Base-by-base conservation (phyloP, 2,888 invertebrate genomes). In the Tenthredo amoena region DNA sequence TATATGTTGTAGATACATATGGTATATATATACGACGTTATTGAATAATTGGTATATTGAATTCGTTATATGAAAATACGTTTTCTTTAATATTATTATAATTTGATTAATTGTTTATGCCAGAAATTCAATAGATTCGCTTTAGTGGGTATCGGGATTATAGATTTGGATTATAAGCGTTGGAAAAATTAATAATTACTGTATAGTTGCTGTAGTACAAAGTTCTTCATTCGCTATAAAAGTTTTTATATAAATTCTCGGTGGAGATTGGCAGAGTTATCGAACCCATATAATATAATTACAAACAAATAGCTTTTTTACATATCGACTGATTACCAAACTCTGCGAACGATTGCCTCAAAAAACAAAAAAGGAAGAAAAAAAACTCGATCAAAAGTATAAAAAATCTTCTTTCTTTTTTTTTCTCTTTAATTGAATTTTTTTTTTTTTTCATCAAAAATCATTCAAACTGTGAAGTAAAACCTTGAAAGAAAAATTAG, bases 161-260 rank as follows among this genome's bases (percentile, higher is more conserved):
- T 74, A 43, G 72, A 74, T 71, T 43, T 74, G 72, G 72, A 74
- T 74, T 21, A 43, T 40, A 74, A 43, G 72, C 72, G 15, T 71
- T 18, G 37, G 37, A 18, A 37, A 34, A 34, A 31, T 68, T 31
- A 31, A 68, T 31, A 12, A 55, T n/a, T n/a, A n/a, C 55, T 55
- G n/a, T 55, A 55, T 55, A 55, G 55, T 7, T 55, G 55, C 55
- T 55, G 55, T 55, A 55, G 6, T n/a, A 47, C 15, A 55, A n/a
- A 55, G n/a, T 55, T 55, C n/a, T 71, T 71, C 71, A 71, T 71
- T 71, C 71, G 55, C 55, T 55, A 55, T 55, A n/a, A 2, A 55
- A n/a, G 7, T 71, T 31, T 71, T 40, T 31, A 26, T 76, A 76
- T 26, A 47, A 1, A 15, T 76, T n/a, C n/a, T 18, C 7, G n/a